Conservation (phyloP, 2,113 vertebrate species). For the Syrrhaptes paradoxus region DNA sequence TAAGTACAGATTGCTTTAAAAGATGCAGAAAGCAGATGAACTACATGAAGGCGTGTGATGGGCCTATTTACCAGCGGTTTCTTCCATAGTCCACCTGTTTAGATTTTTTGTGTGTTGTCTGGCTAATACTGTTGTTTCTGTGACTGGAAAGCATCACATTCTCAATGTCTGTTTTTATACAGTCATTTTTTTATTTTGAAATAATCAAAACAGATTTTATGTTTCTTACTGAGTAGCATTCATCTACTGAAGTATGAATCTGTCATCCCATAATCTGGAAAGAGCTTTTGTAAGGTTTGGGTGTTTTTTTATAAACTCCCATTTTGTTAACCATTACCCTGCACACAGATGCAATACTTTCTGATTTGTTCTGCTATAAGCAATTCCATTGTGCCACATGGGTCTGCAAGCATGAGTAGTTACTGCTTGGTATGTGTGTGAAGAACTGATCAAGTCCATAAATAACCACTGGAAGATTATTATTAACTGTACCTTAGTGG, state of each 20-base stretch:
- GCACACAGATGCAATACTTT: background rate
- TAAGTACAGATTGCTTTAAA: background rate
- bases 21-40: background rate
- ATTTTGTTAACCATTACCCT: constrained; percentile 40
- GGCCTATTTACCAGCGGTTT: background rate
- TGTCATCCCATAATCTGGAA: constrained; percentile 5
- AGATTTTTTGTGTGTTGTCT: background rate
- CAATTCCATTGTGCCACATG: background rate
- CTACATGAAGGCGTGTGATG: background rate
- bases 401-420: background rate
- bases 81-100: background rate
- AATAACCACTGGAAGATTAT: background rate
- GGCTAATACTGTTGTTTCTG: background rate
- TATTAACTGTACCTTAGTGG: background rate
- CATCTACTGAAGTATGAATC: background rate
- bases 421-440: background rate
- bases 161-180: background rate
- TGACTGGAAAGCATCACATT: background rate
- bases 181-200: too few species aligned
- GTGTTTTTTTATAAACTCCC: background rate
- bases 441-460: background rate
- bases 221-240: background rate
- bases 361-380: background rate
- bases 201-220: background rate
- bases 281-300: background rate